Percentiles rank a stretch among this genome's conserved stretches.
Evolutionary conservation across 2,113 vertebrate species (phyloP).

Genomic region (Trochalopteron elliotii): DNA sequence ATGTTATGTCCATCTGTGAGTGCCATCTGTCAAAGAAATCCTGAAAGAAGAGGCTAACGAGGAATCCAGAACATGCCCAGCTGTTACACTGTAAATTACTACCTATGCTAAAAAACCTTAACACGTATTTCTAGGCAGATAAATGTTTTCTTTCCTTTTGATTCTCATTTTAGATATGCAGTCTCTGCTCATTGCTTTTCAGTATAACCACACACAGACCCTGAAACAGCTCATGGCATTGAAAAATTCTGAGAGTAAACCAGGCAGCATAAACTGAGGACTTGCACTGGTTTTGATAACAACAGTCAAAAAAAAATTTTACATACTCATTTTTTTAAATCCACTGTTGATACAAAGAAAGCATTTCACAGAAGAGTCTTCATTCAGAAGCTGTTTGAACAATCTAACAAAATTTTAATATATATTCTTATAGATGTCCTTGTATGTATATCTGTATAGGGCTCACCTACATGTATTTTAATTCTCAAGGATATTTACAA

Average conservation of each 20-base stretch:
- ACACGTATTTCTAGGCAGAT: not conserved
- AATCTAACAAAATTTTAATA: not conserved
- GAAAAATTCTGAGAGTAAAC: not conserved
- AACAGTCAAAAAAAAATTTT: not conserved
- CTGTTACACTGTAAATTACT: constrained; percentile 32
- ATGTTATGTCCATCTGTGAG: constrained; percentile 81
- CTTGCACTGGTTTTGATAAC: not conserved
- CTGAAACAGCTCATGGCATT: not conserved
- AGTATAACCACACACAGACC: not conserved
- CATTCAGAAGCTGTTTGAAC: not conserved
- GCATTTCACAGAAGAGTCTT: not conserved
- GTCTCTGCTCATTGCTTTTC: not conserved
- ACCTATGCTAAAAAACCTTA: constrained; percentile 18
- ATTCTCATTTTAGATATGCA: not conserved
- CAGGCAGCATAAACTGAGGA: not conserved
- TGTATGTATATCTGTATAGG: not conserved
- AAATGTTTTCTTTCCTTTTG: constrained; percentile 7
- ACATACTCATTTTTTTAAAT: accelerated
- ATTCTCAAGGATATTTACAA: not conserved
- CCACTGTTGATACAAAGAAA: not conserved
- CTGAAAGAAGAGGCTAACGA: constrained; percentile 36
- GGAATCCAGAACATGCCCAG: constrained; percentile 61
- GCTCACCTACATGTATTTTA: not conserved
- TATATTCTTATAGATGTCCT: not conserved
- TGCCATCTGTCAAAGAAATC: constrained; percentile 78